Evolutionary conservation across 2,113 vertebrate species (phyloP).

Genomic region (Dromiciops gliroides): DNA sequence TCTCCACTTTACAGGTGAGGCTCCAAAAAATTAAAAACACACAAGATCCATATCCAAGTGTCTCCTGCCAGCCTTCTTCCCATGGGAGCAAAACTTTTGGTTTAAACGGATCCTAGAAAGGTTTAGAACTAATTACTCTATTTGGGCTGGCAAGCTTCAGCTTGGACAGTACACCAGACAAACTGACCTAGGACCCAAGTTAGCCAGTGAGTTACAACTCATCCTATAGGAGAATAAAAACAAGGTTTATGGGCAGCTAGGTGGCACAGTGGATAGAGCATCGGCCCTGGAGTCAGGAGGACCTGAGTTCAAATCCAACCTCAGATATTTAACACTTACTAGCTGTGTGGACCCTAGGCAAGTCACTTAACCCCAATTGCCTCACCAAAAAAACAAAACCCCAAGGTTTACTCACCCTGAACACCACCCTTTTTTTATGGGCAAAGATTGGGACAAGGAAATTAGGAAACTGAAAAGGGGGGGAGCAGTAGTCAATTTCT

Average conservation of each 20-base stretch:
- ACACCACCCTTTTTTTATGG: background rate
- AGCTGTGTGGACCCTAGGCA: no score
- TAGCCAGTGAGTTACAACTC: background rate
- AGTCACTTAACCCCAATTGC: no score
- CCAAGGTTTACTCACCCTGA: background rate
- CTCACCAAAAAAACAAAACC: no score
- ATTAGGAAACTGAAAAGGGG: background rate
- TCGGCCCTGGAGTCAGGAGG: no score
- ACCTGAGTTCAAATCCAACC: no score
- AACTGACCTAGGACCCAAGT: no score
- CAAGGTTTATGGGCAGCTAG: no score
- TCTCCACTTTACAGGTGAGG: constrained; percentile 2
- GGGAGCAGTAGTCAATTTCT: background rate
- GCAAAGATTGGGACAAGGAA: background rate
- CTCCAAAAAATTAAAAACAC: background rate
- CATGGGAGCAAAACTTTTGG: background rate
- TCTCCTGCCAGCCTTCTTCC: background rate
- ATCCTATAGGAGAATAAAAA: background rate
- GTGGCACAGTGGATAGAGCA: no score
- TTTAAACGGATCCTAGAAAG: background rate
- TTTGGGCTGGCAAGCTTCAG: background rate
- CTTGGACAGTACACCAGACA: background rate
- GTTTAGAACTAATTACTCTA: background rate
- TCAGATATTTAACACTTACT: no score
- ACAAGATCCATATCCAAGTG: background rate